Evolutionary conservation across 2,797 vertebrate genomes (phyloP).

Genomic region (Parotocinclus haroldoi): DNA sequence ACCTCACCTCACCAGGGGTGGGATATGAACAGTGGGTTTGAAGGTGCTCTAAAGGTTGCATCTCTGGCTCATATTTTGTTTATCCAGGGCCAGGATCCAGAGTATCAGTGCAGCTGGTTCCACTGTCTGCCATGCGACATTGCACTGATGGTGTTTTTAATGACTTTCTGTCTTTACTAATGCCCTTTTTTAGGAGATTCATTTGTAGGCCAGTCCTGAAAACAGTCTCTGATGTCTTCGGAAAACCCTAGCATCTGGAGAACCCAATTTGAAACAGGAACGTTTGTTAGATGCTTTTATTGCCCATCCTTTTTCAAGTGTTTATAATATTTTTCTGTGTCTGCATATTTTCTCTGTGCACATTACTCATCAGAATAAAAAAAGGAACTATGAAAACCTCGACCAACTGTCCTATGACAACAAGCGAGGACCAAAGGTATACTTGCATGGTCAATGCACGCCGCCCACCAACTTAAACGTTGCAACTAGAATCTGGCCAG

Average conservation of each 20-base stretch:
- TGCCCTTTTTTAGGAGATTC: too few relatives aligned
- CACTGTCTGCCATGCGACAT: too few relatives aligned
- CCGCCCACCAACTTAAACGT: constrained; percentile 96
- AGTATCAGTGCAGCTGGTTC: too few relatives aligned
- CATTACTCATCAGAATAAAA: constrained; percentile 99
- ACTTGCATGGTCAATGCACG: constrained; percentile 99
- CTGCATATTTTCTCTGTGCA: constrained; percentile 99
- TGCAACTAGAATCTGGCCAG: constrained; percentile 83
- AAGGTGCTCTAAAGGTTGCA: too few relatives aligned
- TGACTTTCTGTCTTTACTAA: too few relatives aligned
- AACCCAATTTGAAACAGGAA: constrained; percentile 89
- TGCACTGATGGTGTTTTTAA: too few relatives aligned
- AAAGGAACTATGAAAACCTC: constrained; percentile 99
- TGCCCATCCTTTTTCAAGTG: constrained; percentile 99
- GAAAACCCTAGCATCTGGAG: constrained; percentile 89
- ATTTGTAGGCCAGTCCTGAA: background rate
- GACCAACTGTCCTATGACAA: constrained; percentile 99
- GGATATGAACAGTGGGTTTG: too few relatives aligned
- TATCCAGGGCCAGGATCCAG: too few relatives aligned
- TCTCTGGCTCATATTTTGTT: too few relatives aligned
- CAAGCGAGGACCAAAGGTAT: constrained; percentile 99
- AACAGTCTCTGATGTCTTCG: constrained; percentile 76
- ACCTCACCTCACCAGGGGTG: too few relatives aligned
- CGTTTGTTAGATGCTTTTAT: constrained; percentile 99
- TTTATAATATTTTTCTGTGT: constrained; percentile 99